Evolutionary conservation across 2,797 vertebrate genomes (phyloP).

Genomic region (Pelodytes ibericus): DNA sequence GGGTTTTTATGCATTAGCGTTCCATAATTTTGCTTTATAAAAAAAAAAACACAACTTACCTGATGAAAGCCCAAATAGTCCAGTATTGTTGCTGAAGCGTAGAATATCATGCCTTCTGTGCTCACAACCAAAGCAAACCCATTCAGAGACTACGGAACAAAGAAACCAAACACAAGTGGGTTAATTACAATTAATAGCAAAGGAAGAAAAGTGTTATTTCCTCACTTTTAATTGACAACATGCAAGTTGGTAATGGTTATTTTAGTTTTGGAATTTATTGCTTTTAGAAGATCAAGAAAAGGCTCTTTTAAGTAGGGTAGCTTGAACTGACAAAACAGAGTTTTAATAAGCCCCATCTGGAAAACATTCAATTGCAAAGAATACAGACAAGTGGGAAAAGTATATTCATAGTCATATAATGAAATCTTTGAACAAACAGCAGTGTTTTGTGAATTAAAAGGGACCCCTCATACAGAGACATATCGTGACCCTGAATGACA

Average conservation of each 20-base stretch:
- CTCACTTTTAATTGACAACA: slow-evolving; percentile 21
- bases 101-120: slow-evolving; percentile 93
- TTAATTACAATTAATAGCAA: slow-evolving; percentile 13
- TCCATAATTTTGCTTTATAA: too few relatives aligned
- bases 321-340: slow-evolving; percentile 17
- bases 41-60: slow-evolving; percentile 73
- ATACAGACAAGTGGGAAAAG: background rate
- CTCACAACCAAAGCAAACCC: slow-evolving; percentile 93
- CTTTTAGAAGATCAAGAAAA: slow-evolving; percentile 24
- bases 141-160: slow-evolving; percentile 81
- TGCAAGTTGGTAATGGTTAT: background rate
- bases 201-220: background rate
- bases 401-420: background rate
- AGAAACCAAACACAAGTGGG: slow-evolving; percentile 27
- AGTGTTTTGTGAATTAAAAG: background rate
- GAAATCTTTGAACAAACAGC: background rate
- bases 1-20: too few relatives aligned
- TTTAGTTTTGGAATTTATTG: slow-evolving; percentile 10
- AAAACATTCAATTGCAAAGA: slow-evolving; percentile 17
- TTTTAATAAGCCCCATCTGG: slow-evolving; percentile 20
- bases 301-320: background rate
- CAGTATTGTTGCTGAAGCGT: slow-evolving; percentile 89
- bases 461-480: too few relatives aligned
- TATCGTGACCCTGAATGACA: too few relatives aligned
- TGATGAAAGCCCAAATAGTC: slow-evolving; percentile 97